Base-by-base conservation (phyloP, 92 coral and sea anemone genomes). In the Epizoanthus ramosus region DNA sequence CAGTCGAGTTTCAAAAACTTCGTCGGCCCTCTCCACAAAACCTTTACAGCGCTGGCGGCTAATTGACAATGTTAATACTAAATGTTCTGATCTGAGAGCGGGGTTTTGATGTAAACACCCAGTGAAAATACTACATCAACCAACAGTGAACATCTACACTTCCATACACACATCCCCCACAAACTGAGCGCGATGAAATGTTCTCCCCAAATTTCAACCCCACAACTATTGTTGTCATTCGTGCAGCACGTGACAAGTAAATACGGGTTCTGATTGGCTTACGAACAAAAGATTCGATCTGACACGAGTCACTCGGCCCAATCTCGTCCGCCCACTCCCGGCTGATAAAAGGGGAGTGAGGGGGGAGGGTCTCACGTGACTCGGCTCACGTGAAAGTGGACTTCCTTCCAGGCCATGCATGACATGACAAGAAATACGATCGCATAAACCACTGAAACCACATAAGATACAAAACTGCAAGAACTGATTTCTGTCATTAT, bases 171-270 rank as follows among this genome's bases (percentile, higher is more conserved):
- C 54, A 12, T 37, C 70, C 71, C 81, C 82, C 70, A 65, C 82
- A 60, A 63, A 61, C 71, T 77, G 82, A 41, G 54, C 57, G 28
- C 41, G 82, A 77, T 22, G 22, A 10, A 39, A 39, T 77, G 70
- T 63, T 63, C 82, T 39, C 17, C 56, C 66, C 70, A 60, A 21
- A 4, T 77, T 77, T 77, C 67, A 52, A 75, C 81, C 81, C 68
- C 81, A 58, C 35, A 5, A 13, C 31, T 77, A 74, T 74, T 77
- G 82, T 77, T 77, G 18, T 77, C 71, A 77, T 77, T 39, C 17
- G 57, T 23, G 59, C 31, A 39, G 56, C 82, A 77, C 70, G 82
- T 77, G 82, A 77, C 41, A 61, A 28, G 71, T 15, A 47, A 77
- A 61, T 39, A 41, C 71, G 57, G 4, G 17, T 61, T 59, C 0